Conservation (phyloP, 2,888 invertebrate species). For the Xestia ashworthii region DNA sequence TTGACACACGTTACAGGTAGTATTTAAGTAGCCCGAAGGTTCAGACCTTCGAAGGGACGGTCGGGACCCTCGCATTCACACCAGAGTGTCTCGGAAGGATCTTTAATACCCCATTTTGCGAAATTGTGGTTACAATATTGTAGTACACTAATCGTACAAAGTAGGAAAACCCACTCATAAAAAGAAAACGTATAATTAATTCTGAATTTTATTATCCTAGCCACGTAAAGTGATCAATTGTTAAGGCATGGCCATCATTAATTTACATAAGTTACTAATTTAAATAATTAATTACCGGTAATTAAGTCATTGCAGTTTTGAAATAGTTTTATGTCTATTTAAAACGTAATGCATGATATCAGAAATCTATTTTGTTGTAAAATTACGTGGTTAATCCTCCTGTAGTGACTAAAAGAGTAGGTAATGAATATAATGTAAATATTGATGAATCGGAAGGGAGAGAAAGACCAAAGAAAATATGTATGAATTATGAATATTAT, state of each 20-base stretch:
- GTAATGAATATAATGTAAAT: too few species aligned
- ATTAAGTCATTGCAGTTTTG: conserved; percentile 6
- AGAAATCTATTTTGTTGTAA: background rate
- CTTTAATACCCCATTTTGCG: too few species aligned
- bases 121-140: background rate
- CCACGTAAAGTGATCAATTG: conserved; percentile 1
- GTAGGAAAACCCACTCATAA: background rate
- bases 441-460: too few species aligned
- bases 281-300: conserved; percentile 7
- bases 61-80: background rate
- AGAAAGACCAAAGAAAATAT: too few species aligned
- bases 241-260: background rate
- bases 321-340: background rate
- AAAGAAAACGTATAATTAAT: background rate
- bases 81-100: too few species aligned
- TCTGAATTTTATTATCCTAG: background rate
- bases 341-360: background rate
- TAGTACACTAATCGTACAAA: background rate
- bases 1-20: too few species aligned
- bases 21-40: too few species aligned
- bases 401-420: too few species aligned
- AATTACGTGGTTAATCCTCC: background rate
- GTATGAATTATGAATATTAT: too few species aligned
- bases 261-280: background rate
- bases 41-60: too few species aligned